Base-by-base conservation (phyloP, 1,140 invertebrate genomes). In the Myzus persicae region DNA sequence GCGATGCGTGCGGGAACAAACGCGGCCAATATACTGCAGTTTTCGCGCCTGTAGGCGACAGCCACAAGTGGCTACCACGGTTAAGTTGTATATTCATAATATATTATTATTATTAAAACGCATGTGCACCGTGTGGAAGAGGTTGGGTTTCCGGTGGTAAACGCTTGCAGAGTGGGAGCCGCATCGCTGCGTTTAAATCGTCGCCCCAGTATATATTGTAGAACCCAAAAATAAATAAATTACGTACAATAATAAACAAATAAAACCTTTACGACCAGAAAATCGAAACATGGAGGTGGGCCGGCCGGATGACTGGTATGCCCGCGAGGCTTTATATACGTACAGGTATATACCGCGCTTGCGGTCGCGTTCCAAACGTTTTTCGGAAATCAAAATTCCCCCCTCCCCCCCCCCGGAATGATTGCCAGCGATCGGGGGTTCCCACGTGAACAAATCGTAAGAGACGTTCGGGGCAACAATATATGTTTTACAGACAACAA, bases 91-190 rank as follows among this genome's bases (percentile, higher is more conserved):
- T 51, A 44, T 44, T 51, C 48, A 51, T 22, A 22, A 51, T 22
- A 46, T 46, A 51, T 22, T 51, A 51, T 51, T 51, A 8, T 36
- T 76, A 18, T 76, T n/a, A 18, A 4, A 67, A 67, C 5, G 31
- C 59, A n/a, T n/a, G 59, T 44, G 84, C 11, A 36, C 46, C 1
- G 48, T 22, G 88, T 36, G 88, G 88, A 89, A 36, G 22, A 89
- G 88, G 88, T 54, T 89, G 48, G 88, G 88, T 89, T 89, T 89
- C 88, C 88, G 88, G 88, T 88, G 40, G 84, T 87, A 87, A 51
- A 22, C 48, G 11, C 31, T 87, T 42, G 14, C 42, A 2, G 20
- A 46, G 22, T 36, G 36, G 51, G 46, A 51, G 26, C 9, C 42
- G 24, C 40, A 26, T 76, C 67, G 18, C 14, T 48, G 46, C n/a